phyloP scores from a whole-genome alignment of 2,797 vertebrate genomes.

The Erpetoichthys calabaricus region DNA sequence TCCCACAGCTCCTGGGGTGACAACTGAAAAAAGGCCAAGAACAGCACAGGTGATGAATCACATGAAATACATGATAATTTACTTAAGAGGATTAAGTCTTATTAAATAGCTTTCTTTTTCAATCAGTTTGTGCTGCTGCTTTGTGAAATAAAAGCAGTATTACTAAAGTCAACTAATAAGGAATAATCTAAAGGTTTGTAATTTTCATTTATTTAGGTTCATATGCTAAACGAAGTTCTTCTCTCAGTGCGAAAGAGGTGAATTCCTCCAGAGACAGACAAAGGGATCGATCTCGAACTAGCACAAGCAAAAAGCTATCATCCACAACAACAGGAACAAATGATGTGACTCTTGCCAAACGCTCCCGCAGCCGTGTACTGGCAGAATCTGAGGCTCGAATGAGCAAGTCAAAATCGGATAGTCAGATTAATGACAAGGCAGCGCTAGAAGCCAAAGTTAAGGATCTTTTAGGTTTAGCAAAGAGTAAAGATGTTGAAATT shows the following conservation, averaged over 20 bases:
- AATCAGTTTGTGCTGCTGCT: neutral
- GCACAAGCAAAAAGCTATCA: conserved; percentile 67
- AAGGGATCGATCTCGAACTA: conserved; percentile 62
- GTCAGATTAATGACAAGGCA: conserved; percentile 80
- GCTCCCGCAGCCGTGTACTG: conserved; percentile 57
- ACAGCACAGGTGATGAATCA: conserved; percentile 40
- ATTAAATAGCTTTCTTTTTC: no score
- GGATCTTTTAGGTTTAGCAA: conserved; percentile 74
- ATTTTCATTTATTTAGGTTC: conserved; percentile 30
- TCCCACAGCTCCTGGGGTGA: conserved; percentile 36
- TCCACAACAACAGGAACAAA: conserved; percentile 23
- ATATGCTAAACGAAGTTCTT: conserved; percentile 58
- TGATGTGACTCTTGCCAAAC: conserved; percentile 47
- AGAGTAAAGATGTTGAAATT: conserved; percentile 88
- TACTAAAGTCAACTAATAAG: neutral
- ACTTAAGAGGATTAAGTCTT: conserved; percentile 6
- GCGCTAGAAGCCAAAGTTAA: conserved; percentile 81
- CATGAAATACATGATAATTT: neutral
- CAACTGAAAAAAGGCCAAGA: conserved; percentile 62
- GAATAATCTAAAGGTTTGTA: conserved; percentile 7
- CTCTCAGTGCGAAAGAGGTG: conserved; percentile 65
- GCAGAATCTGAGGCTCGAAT: conserved; percentile 67
- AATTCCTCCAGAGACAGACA: conserved; percentile 69
- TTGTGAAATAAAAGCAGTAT: conserved; percentile 6
- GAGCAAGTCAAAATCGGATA: conserved; percentile 89